Evolutionary conservation across 2,113 vertebrate genomes (phyloP), one percentile per base, ranked within the genome.

Genomic region (Perca fluviatilis): DNA sequence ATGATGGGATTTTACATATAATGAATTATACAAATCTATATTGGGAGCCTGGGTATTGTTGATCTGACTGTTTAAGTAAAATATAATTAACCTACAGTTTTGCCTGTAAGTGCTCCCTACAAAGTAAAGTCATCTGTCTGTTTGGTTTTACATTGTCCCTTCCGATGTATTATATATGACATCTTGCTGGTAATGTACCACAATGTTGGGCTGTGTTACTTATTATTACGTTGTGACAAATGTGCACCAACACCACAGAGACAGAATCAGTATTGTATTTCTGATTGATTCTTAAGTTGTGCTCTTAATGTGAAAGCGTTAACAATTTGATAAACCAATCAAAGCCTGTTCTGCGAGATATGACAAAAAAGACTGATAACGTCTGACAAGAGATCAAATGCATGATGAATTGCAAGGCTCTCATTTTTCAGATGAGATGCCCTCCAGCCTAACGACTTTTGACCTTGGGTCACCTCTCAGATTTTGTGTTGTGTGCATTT

Each of bases 351-450:
- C 33, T 68, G 23, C 14, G 12, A 77, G 76, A 83, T 58, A 30
- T 8, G 46, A 83, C 70, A 89, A 61, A 61, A 47, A 82, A 82
- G 65, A 84, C 71, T 72, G 78, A 86, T 82, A 57, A 70, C 51
- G 75, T 88, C 86, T 89, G 86, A 79, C 66, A 43, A 74, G 43
- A 80, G 62, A 92, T 89, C 89, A 89, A 79, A 86, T 23, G 6
- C 61, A 69, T 92, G 92, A 94, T 94, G 54, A 89, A 94, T 92
- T 86, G 84, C 81, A 74, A 73, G 30, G 30, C 23, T 78, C 82
- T 88, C 74, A 80, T 88, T 85, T 89, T 85, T 80, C 74, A 87
- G 30, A 87, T 67, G 54, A 73, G 71, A 87, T 86, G 78, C 83
- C 91, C 86, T 80, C 77, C 58, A 79, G 86, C 80, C 91, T 82